Evolutionary conservation across 2,113 vertebrate genomes (phyloP), one percentile per base, ranked within the genome.

Genomic region (Asarcornis scutulata): DNA sequence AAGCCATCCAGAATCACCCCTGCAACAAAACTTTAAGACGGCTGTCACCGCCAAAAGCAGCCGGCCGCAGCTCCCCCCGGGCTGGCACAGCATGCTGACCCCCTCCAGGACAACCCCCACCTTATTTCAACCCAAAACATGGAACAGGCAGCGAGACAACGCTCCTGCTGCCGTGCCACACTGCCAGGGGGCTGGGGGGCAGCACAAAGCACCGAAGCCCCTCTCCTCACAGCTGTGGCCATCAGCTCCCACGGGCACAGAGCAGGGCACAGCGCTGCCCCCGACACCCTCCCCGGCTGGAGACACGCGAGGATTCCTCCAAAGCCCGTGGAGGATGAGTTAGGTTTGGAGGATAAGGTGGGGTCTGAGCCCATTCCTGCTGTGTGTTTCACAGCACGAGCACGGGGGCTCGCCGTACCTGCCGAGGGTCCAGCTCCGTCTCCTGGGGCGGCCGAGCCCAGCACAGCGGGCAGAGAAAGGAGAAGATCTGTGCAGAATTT

Each of bases 271-370:
- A 42, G 44, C 1, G 2, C 42, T 85, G 58, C 46, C 53, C 34
- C 58, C 0, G 0, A 50, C 0, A 0, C 64, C 21, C 11, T 48
- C 53, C 60, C 52, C 75, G 31, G 71, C 5, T n/a, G 50, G 44
- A 67, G 26, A 82, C 68, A 31, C 4, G 3, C 22, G 9, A 63
- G 69, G 40, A 95, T 86, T 94, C 94, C 91, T 93, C 25, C 73
- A 50, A 50, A 74, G 17, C 91, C 86, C 3, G 0, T 72, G 80
- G 69, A 71, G 87, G 60, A 53, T 31, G 22, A 78, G 60, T 17
- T 75, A 63, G 0, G 11, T 40, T 12, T 40, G 38, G 38, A 40
- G 38, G 38, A 40, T 12, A 40, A 12, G 0, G 55, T 32, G 55
- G 40, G 80, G 88, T 8, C 0, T 16, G 66, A 89, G 69, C 38